Evolutionary conservation across 2,888 invertebrate genomes (phyloP), one percentile per base, ranked within the genome.

Genomic region (Agrypnus murinus): DNA sequence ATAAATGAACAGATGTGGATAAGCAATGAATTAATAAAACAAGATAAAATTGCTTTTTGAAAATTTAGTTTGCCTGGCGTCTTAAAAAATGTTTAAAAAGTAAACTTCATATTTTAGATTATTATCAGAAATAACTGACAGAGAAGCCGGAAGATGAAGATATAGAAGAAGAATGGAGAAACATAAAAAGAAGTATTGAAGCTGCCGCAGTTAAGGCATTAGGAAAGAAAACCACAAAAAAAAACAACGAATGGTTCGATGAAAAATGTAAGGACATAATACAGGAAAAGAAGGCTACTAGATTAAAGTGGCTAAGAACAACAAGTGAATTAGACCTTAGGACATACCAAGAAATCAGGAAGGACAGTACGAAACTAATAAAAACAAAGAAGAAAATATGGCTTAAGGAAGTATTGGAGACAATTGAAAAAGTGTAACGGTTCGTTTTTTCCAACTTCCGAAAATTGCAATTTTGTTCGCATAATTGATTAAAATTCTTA

Each of bases 281-380:
- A 43, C 45, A 58, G 14, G 38, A 60, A 12, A 60, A 59, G 45
- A 60, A 60, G 43, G 60, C 32, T 2, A 15, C 60, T 43, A 60
- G 31, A 60, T 19, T 60, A 60, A 45, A 46, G 60, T 60, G 60
- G 45, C 10, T 60, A 60, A 60, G 17, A 46, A 60, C 60, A 60
- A n/a, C 6, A 43, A 60, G 19, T 10, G 19, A 43, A 60, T 9
- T 43, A 43, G 60, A 60, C 5, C 60, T 19, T 43, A 43, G 45
- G 6, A 43, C 15, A 60, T 32, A 60, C 38, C 34, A 57, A 57
- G 48, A 57, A 57, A 60, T 40, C 12, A 60, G 12, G 32, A 32
- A 60, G 12, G 32, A 60, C 36, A 60, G 15, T 15, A 15, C n/a
- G n/a, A 58, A 15, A 38, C 14, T 58, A 58, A 40, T 58, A 38